Base-by-base conservation (phyloP, 2,888 invertebrate genomes). In the Uloborus plumipes region DNA sequence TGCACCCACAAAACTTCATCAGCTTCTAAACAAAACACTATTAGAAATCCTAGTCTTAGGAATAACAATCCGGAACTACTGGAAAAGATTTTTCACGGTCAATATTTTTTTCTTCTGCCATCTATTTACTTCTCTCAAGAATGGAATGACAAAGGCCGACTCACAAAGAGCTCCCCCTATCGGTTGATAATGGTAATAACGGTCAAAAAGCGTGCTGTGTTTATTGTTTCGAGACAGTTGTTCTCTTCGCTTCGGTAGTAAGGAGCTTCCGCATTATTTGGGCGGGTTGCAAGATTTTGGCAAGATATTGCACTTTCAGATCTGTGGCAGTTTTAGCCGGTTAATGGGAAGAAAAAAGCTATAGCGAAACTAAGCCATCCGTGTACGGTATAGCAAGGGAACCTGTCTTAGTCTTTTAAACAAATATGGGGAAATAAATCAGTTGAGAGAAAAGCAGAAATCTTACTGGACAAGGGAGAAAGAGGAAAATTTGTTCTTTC, bases 11-110 rank as follows among this genome's bases (percentile, higher is more conserved):
- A 39, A 39, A 39, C 39, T 39, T 39, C 39, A 39, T 39, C 39
- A 39, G 9, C 39, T 39, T 39, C 39, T 39, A 39, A 39, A 39
- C 39, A 39, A 39, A 39, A 39, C 39, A 39, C 39, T 39, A 9
- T 39, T 39, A 39, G n/a, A 39, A 39, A 39, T 39, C 39, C 39
- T 39, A 39, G 39, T 7, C 39, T 39, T 39, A 1, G 39, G 39
- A 39, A 73, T 62, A 65, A 39, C 15, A 65, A 73, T 62, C 73
- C 64, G 22, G 64, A 64, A 64, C 51, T 39, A 49, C n/a, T 3
- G 15, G 39, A 50, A 64, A 31, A 59, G 26, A 55, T 74, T 20
- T 70, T 77, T 77, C 77, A 77, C 69, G 77, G 77, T 77, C 69
- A 77, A 31, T 64, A n/a, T 62, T 77, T 70, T 55, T 66, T 67